phyloP scores from a whole-genome alignment of 2,888 invertebrate genomes.

The Zeuzera pyrina region DNA sequence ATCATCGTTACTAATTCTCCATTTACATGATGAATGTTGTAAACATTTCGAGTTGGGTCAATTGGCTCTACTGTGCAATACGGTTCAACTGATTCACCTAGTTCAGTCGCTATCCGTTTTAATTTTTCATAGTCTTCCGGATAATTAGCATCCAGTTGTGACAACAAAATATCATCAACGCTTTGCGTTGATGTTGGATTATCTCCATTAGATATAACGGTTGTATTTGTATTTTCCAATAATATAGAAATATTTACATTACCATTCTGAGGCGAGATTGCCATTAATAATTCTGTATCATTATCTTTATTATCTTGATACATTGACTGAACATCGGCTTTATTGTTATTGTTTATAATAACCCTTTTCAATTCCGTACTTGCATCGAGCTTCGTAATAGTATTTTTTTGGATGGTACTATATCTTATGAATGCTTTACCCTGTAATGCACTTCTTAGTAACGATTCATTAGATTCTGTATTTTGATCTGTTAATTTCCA shows the following conservation, averaged over 20 bases:
- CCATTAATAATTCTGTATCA: conserved; percentile 52
- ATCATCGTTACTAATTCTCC: conserved; percentile 64
- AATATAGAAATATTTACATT: conserved; percentile 64
- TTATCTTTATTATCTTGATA: conserved; percentile 55
- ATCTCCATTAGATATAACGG: conserved; percentile 58
- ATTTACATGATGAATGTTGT: conserved; percentile 68
- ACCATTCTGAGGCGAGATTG: conserved; percentile 49
- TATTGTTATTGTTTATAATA: conserved; percentile 61
- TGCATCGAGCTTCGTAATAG: conserved; percentile 51
- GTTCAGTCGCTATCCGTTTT: conserved; percentile 87
- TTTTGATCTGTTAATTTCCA: conserved; percentile 87
- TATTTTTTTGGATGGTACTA: conserved; percentile 70
- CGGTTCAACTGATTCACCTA: conserved; percentile 83
- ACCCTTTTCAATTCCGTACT: conserved; percentile 53
- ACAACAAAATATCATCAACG: conserved; percentile 80
- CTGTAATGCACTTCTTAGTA: conserved; percentile 86
- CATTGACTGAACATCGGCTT: conserved; percentile 72
- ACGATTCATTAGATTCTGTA: conserved; percentile 78
- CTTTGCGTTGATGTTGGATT: conserved; percentile 74
- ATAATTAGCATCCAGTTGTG: conserved; percentile 78
- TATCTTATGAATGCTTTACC: conserved; percentile 79
- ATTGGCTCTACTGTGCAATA: conserved; percentile 75
- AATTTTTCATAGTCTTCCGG: conserved; percentile 89
- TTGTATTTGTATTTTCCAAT: conserved; percentile 56
- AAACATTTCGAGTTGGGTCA: conserved; percentile 67